Evolutionary conservation across 2,113 vertebrate genomes (phyloP).

Genomic region (Calypte anna): DNA sequence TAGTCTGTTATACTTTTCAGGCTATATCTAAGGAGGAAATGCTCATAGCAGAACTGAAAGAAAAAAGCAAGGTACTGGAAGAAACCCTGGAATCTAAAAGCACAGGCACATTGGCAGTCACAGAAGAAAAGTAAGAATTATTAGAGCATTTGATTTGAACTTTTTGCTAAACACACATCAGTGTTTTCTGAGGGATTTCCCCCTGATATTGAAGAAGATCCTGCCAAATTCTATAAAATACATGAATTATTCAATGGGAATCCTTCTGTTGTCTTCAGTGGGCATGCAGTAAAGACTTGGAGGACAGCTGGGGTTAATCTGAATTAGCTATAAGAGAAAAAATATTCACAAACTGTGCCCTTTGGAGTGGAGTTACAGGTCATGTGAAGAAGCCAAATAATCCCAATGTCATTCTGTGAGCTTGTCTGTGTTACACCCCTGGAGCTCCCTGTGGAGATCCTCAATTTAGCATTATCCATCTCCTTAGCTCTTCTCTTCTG

Average conservation of each 20-base stretch:
- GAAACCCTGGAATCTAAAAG: background rate
- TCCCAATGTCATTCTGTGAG: background rate
- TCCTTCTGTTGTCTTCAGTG: background rate
- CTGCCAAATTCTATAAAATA: background rate
- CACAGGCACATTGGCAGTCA: background rate
- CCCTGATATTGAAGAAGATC: background rate
- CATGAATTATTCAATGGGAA: background rate
- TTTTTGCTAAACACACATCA: background rate
- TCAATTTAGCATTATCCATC: background rate
- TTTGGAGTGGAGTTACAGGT: background rate
- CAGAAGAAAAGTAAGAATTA: constrained; percentile 21
- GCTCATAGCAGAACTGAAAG: constrained; percentile 21
- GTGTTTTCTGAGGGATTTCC: background rate
- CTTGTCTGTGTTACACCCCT: background rate
- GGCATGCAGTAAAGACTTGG: no score
- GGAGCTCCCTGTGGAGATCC: background rate
- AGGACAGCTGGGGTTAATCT: background rate
- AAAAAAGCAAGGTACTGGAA: background rate
- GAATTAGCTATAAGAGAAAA: background rate
- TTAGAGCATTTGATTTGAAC: background rate
- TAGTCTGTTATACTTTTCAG: constrained; percentile 44
- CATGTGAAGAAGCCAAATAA: background rate
- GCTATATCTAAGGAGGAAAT: constrained; percentile 36
- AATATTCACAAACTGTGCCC: background rate
- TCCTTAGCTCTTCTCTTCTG: background rate